Evolutionary conservation across 2,888 invertebrate genomes (phyloP).

Genomic region (Drosophila nigritarsus): DNA sequence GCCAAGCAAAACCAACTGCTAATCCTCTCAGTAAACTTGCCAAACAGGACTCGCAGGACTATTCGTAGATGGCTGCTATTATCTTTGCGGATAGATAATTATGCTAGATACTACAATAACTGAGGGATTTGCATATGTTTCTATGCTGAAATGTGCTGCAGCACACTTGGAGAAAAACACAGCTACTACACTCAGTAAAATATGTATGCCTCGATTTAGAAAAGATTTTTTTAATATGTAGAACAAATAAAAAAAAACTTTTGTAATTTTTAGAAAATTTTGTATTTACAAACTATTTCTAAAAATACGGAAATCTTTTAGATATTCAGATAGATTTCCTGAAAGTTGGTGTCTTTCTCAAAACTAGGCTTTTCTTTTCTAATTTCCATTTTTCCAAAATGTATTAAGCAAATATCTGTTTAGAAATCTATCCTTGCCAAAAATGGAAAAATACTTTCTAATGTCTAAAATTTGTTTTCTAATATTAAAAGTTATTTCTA

Average conservation of each 20-base stretch:
- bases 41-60: conserved; percentile 36
- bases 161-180: neutral
- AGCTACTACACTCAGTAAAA: neutral
- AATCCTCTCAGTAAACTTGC: conserved; percentile 14
- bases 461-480: neutral
- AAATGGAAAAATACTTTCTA: neutral
- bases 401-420: neutral
- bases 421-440: neutral
- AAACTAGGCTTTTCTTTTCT: no score
- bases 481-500: no score
- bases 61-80: conserved; percentile 43
- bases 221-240: neutral
- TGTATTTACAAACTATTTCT: neutral
- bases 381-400: neutral
- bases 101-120: conserved; percentile 63
- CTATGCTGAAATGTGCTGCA: neutral
- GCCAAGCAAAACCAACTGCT: conserved; percentile 10
- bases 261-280: no score
- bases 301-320: neutral
- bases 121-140: conserved; percentile 55
- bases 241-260: neutral
- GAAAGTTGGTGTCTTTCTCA: no score
- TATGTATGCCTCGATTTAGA: neutral
- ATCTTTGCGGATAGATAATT: conserved; percentile 68
- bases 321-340: neutral